phyloP scores from a whole-genome alignment of 2,113 vertebrate species.

The Hyperoodon ampullatus region DNA sequence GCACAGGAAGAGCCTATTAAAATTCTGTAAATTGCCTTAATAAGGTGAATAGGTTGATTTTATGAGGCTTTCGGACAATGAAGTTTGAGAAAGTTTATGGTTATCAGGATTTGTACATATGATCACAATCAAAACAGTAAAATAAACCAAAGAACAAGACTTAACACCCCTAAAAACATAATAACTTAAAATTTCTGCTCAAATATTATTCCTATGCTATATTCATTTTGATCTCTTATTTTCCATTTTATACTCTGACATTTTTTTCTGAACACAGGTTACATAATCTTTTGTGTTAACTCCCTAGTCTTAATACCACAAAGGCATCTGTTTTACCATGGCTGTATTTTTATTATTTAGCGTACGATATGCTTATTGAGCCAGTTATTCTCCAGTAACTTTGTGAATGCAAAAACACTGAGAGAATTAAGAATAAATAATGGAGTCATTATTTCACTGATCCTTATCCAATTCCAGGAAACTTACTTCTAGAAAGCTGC shows the following conservation, averaged over 20 bases:
- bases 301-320: not conserved
- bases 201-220: constrained; percentile 13
- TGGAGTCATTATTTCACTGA: constrained; percentile 25
- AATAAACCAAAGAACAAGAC: constrained; percentile 15
- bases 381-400: not conserved
- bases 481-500: not conserved
- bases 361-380: not conserved
- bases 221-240: constrained; percentile 22
- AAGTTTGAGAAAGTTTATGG: constrained; percentile 44
- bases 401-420: not conserved
- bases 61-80: constrained; percentile 31
- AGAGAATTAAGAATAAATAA: constrained; percentile 34
- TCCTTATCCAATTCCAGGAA: constrained; percentile 37
- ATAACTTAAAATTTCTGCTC: constrained; percentile 23
- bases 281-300: constrained; percentile 41
- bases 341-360: constrained; percentile 37
- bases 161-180: not conserved
- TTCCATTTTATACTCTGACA: constrained; percentile 3
- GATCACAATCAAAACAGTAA: constrained; percentile 51
- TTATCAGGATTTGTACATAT: constrained; percentile 40
- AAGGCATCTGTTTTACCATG: constrained; percentile 1
- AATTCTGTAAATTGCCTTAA: not conserved
- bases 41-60: constrained; percentile 31
- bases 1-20: not conserved
- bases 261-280: not conserved